phyloP scores from a whole-genome alignment of 2,113 vertebrate genomes.

The Ifrita kowaldi region DNA sequence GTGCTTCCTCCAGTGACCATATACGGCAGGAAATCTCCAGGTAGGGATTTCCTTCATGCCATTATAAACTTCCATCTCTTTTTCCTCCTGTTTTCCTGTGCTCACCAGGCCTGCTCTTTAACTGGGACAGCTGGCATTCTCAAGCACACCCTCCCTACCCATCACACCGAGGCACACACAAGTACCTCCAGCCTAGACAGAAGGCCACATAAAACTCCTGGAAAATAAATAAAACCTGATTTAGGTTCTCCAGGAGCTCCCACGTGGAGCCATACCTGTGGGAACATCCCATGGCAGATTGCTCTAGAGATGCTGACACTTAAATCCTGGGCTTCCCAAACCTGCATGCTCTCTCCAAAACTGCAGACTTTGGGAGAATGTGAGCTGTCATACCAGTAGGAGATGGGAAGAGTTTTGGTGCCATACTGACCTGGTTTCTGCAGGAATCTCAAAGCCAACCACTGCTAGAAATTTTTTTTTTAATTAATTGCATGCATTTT shows the following conservation, averaged over 20 bases:
- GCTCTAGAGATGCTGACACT: not conserved
- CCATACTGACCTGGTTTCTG: not conserved
- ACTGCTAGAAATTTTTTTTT: not conserved
- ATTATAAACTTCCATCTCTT: not conserved
- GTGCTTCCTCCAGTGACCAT: not conserved
- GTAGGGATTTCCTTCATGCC: not conserved
- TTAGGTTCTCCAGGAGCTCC: not conserved
- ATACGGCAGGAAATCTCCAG: not conserved
- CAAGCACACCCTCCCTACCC: not conserved
- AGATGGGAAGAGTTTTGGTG: not conserved
- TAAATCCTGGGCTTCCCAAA: not conserved
- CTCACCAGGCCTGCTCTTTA: not conserved
- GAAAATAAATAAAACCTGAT: not conserved
- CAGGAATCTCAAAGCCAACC: not conserved
- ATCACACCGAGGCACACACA: not conserved
- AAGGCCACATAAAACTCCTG: not conserved
- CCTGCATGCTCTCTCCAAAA: not conserved
- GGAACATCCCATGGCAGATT: not conserved
- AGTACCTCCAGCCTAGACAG: not conserved
- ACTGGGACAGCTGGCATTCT: not conserved
- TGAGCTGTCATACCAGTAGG: not conserved
- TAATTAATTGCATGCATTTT: not conserved
- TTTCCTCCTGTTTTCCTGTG: not conserved
- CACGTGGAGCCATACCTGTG: not conserved
- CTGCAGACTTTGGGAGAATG: not conserved